Conservation (phyloP, 64 coral and sea anemone genomes). For the Porites australiensis region DNA sequence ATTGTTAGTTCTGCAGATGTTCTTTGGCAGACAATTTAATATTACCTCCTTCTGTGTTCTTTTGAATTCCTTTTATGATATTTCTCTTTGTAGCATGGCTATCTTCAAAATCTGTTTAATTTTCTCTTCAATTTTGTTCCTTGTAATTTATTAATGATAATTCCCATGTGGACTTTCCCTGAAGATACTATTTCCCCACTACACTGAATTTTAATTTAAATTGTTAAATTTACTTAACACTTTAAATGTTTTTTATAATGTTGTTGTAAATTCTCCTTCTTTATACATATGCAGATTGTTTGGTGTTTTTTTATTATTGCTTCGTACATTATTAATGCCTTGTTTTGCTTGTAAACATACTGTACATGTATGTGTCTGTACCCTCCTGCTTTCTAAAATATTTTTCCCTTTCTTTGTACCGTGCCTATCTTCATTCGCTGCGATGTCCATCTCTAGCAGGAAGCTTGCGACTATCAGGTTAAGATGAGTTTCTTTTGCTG, state of each 20-base stretch:
- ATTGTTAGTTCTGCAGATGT: not conserved
- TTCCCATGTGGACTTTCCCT: not conserved
- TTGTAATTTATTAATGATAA: not conserved
- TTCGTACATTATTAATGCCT: slow-evolving; percentile 33
- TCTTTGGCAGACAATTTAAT: not conserved
- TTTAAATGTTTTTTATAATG: not conserved
- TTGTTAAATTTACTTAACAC: not conserved
- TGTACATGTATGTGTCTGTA: slow-evolving; percentile 30
- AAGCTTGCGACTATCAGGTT: slow-evolving; percentile 96
- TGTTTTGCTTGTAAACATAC: not conserved
- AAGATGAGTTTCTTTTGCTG: slow-evolving; percentile 71
- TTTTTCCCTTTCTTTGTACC: slow-evolving; percentile 80
- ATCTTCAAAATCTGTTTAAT: too few species aligned
- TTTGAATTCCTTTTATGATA: too few species aligned
- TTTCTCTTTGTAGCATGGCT: too few species aligned
- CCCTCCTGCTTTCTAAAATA: slow-evolving; percentile 35
- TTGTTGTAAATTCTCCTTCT: not conserved
- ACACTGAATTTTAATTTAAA: not conserved
- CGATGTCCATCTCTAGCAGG: slow-evolving; percentile 70
- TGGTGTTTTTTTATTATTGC: slow-evolving; percentile 17
- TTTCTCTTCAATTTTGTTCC: too few species aligned
- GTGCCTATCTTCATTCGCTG: slow-evolving; percentile 51
- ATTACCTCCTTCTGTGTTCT: not conserved
- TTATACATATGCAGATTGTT: slow-evolving; percentile 22
- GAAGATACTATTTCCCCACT: not conserved